Base-by-base conservation (phyloP, 1,140 invertebrate genomes). In the Drosophila takahashii region DNA sequence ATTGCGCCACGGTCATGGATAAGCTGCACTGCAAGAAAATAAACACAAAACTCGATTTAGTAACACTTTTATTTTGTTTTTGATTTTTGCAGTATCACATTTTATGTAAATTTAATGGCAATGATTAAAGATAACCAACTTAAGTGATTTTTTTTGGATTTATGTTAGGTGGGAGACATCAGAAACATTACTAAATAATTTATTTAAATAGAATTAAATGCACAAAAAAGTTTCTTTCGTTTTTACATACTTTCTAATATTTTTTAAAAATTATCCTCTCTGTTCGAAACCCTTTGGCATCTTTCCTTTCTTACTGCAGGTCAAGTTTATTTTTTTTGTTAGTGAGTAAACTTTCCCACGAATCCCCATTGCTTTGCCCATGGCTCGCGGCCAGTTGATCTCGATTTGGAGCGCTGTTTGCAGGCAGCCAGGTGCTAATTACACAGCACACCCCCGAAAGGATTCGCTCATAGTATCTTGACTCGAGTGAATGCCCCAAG, bases 341-440 rank as follows among this genome's bases (percentile, higher is more conserved):
- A 18, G n/a, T 42, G 32, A 71, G 69, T 67, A 41, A 36, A 53
- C 56, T 51, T 50, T 29, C 16, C 34, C 42, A 26, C 16, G 15
- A 47, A 62, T 54, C 37, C 39, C 37, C 42, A 48, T 71, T 42
- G 57, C 78, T 56, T 74, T 39, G 26, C 4, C 6, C n/a, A 26
- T 27, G 52, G 27, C 51, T 4, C 1, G 36, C 36, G 64, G 79
- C 71, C 57, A 77, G 39, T 27, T 62, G 36, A 48, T 42, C 75
- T 44, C 29, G 1, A 6, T 32, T 32, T 8, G 6, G 41, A 69
- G 62, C 62, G 59, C 60, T 77, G 61, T 61, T 59, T 69, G 74
- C 34, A 58, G 62, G 41, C 54, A 42, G 34, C 15, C 73, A 83
- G 84, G 83, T 86, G 83, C 78, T 86, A 86, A 86, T 86, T 87